These are phyloP conservation scores for Ibycter americanus DNA, from an alignment of 2,797 vertebrate species.

Conservation along the genomic window DNA sequence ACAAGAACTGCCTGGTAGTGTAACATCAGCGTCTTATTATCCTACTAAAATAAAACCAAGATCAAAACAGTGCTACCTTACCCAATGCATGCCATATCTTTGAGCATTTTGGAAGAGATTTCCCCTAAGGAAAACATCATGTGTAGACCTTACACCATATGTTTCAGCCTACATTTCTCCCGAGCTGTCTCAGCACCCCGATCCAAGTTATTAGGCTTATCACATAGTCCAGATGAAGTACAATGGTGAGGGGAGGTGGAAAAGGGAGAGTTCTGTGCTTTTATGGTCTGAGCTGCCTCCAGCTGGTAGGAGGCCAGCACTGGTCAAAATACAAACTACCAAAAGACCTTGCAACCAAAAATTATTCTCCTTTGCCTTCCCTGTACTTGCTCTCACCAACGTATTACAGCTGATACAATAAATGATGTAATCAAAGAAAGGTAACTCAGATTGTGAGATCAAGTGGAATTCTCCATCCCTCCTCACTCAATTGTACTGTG, in stretches of 20 bases:
- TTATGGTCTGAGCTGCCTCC: not conserved
- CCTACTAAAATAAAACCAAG: constrained; percentile 25
- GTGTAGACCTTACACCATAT: not conserved
- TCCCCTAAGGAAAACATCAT: not conserved
- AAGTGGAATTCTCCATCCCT: not conserved
- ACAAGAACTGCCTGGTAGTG: constrained; percentile 22
- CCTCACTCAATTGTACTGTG: not conserved
- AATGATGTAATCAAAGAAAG: not conserved
- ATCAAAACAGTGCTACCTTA: constrained; percentile 36
- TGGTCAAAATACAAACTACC: not conserved
- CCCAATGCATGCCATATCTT: constrained; percentile 1
- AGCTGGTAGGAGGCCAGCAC: not conserved
- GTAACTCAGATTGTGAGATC: not conserved
- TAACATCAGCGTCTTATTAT: constrained; percentile 49
- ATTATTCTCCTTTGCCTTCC: not conserved
- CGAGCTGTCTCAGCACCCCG: not conserved
- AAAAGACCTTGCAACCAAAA: not conserved
- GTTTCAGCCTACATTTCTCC: not conserved
- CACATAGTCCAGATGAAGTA: not conserved
- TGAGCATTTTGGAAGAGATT: constrained; percentile 32
- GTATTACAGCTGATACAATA: not conserved
- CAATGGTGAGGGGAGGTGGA: not conserved
- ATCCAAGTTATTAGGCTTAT: not conserved
- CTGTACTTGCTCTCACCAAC: not conserved
- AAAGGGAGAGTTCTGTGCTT: not conserved